These are phyloP conservation scores for Agrochola lota DNA, from an alignment of 2,888 invertebrate genomes.

Conservation along the genomic window DNA sequence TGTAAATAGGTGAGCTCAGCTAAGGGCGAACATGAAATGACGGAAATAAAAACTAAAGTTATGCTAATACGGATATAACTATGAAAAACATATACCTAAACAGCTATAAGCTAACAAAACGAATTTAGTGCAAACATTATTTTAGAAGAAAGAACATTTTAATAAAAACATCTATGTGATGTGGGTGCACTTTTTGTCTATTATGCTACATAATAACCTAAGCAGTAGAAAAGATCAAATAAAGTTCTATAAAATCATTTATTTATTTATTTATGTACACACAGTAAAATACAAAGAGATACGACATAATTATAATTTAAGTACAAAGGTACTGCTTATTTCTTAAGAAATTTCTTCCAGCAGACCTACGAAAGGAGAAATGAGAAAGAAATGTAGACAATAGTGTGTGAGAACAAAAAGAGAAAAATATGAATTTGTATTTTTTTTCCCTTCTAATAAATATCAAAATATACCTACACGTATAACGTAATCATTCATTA, in stretches of 20 bases:
- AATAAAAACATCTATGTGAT: background rate
- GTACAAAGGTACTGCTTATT: too few relatives aligned
- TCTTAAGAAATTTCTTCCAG: too few relatives aligned
- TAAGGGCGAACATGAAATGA: slow-evolving; percentile 48
- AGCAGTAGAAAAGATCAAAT: background rate
- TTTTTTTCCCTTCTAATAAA: too few relatives aligned
- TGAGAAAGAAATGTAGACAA: too few relatives aligned
- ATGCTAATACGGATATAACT: slow-evolving; percentile 25
- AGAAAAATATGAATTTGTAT: too few relatives aligned
- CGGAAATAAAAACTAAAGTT: slow-evolving; percentile 42
- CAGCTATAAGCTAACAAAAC: background rate
- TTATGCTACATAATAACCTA: background rate
- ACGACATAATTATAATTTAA: too few relatives aligned
- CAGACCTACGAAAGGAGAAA: too few relatives aligned
- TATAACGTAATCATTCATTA: too few relatives aligned
- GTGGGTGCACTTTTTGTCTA: background rate
- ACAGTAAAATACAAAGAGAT: too few relatives aligned
- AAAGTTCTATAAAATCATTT: background rate
- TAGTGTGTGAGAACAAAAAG: too few relatives aligned
- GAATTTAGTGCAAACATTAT: background rate
- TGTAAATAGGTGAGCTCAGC: slow-evolving; percentile 38
- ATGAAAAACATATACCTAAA: slow-evolving; percentile 15
- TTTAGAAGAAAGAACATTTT: background rate
- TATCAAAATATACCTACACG: too few relatives aligned
- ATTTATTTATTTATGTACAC: too few relatives aligned